phyloP scores from a whole-genome alignment of 1,140 invertebrate species.

The Eubasilissa regina region DNA sequence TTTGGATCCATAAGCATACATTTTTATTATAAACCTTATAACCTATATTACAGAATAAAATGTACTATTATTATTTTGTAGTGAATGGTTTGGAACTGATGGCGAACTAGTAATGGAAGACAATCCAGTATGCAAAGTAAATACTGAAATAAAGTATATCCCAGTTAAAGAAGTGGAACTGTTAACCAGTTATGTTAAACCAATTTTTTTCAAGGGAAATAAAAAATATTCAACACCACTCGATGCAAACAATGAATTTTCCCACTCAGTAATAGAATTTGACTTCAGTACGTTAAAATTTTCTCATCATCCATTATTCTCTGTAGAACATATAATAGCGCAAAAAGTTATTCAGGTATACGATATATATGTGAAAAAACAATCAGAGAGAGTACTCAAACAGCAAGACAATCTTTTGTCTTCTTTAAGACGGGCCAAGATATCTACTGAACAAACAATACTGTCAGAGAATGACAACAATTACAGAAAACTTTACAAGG shows the following conservation, averaged over 20 bases:
- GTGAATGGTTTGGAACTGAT: conserved; percentile 47
- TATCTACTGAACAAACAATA: conserved; percentile 18
- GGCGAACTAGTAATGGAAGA: conserved; percentile 41
- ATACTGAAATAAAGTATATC: conserved; percentile 36
- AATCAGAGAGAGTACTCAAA: conserved; percentile 21
- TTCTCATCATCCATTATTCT: conserved; percentile 57
- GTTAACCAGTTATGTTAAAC: conserved; percentile 1
- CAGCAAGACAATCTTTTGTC: conserved; percentile 35
- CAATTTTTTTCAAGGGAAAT: conserved; percentile 17
- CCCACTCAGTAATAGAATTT: conserved; percentile 28
- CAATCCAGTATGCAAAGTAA: conserved; percentile 38
- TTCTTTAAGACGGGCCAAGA: conserved; percentile 40
- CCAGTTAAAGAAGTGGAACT: conserved; percentile 29
- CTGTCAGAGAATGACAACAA: conserved; percentile 37
- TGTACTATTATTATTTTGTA: conserved; percentile 30
- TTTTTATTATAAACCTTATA: no score
- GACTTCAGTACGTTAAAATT: conserved; percentile 46
- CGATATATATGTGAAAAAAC: conserved; percentile 40
- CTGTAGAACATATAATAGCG: conserved; percentile 54
- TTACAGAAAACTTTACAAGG: conserved; percentile 53
- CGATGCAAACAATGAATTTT: conserved; percentile 16
- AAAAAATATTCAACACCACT: background rate
- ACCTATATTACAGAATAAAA: background rate
- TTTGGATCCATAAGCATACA: no score
- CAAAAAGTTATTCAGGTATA: conserved; percentile 43